These are phyloP conservation scores for Aramus guarauna DNA, from an alignment of 2,113 vertebrate species.

Conservation along the genomic window DNA sequence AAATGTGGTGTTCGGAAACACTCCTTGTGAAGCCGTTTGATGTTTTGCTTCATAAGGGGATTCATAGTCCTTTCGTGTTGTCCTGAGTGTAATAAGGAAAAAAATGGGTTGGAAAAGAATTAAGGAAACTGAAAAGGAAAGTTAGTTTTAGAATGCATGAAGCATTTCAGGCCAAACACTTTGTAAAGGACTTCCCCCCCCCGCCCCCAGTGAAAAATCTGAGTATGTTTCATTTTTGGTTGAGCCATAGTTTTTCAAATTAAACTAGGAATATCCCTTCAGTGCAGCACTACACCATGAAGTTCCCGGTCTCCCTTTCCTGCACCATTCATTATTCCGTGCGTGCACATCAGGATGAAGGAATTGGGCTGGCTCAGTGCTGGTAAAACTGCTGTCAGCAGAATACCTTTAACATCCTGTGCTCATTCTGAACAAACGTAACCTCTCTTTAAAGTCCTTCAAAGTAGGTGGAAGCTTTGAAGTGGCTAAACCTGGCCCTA, in stretches of 20 bases:
- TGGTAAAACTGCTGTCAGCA: background rate
- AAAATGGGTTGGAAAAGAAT: background rate
- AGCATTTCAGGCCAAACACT: background rate
- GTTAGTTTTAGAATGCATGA: background rate
- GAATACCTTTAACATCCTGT: background rate
- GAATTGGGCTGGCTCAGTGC: background rate
- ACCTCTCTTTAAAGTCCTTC: background rate
- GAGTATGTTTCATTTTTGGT: background rate
- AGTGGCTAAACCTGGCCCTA: background rate
- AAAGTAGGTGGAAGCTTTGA: background rate
- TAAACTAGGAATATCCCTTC: background rate
- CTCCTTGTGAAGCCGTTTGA: background rate
- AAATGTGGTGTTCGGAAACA: background rate
- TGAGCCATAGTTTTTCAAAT: background rate
- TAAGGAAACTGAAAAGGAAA: background rate
- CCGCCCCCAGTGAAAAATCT: background rate
- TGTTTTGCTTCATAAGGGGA: background rate
- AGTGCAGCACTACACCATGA: background rate
- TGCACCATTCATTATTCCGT: background rate
- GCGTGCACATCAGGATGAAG: fast-evolving
- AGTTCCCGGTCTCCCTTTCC: background rate
- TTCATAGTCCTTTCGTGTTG: background rate
- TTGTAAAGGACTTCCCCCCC: background rate
- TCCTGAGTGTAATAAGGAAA: background rate
- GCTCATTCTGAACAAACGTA: background rate